Conservation (phyloP, 2,113 vertebrate species). For the Chaetodon auriga region DNA sequence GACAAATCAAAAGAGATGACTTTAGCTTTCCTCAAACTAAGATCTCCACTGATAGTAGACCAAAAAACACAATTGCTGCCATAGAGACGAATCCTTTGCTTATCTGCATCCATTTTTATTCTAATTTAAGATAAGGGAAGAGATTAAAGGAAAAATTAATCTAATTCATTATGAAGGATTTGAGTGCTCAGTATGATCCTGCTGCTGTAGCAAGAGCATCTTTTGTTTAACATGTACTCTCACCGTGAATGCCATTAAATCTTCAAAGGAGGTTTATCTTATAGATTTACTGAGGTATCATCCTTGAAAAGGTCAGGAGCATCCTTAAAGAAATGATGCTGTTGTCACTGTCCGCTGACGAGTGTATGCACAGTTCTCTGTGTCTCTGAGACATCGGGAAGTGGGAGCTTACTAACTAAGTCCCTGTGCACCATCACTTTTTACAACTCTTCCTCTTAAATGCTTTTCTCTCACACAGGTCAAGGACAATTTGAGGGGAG, state of each 20-base stretch:
- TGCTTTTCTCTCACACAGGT: constrained; percentile 27
- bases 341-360: neutral
- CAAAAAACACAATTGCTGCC: constrained; percentile 32
- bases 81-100: constrained; percentile 45
- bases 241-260: constrained; percentile 64
- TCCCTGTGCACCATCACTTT: neutral
- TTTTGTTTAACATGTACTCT: constrained; percentile 36
- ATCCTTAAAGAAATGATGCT: constrained; percentile 37
- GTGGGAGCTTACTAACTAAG: too few relatives aligned
- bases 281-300: constrained; percentile 50
- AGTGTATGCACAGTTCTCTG: constrained; percentile 26
- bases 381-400: neutral
- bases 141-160: constrained; percentile 70
- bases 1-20: constrained; percentile 29
- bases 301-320: constrained; percentile 56
- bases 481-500: constrained; percentile 18
- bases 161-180: constrained; percentile 61
- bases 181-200: constrained; percentile 51
- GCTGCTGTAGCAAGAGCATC: constrained; percentile 32
- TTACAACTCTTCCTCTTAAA: neutral
- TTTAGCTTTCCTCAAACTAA: constrained; percentile 25
- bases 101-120: constrained; percentile 48
- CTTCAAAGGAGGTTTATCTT: constrained; percentile 58
- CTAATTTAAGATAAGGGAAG: constrained; percentile 66
- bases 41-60: constrained; percentile 18